A percentile compares a stretch with the other conserved stretches of the same genome.
Evolutionary conservation across 1,140 invertebrate species (phyloP).

Genomic region (Archivesica marissinica): DNA sequence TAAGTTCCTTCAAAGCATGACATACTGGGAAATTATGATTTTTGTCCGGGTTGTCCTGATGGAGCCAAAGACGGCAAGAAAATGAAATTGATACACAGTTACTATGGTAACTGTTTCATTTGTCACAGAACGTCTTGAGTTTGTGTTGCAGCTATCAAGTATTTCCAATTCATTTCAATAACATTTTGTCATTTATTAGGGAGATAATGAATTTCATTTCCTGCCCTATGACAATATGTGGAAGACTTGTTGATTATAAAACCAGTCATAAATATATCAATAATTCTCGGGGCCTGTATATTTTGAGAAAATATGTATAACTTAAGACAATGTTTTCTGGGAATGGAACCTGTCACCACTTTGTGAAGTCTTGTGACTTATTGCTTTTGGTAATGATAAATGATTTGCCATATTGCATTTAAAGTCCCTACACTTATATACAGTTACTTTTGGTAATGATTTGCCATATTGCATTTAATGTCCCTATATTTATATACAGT

Average conservation of each 20-base stretch:
- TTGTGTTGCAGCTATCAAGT: constrained; percentile 55
- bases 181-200: constrained; percentile 65
- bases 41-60: constrained; percentile 47
- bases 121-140: constrained; percentile 63
- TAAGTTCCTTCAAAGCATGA: constrained; percentile 32
- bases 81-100: constrained; percentile 62
- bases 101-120: constrained; percentile 62
- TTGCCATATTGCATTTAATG: too few relatives aligned
- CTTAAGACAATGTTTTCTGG: neutral
- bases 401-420: too few relatives aligned
- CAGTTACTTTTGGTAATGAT: too few relatives aligned
- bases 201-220: constrained; percentile 64
- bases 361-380: too few relatives aligned
- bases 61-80: constrained; percentile 57
- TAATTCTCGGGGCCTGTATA: constrained; percentile 24
- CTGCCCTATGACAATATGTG: constrained; percentile 55
- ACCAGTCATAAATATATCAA: constrained; percentile 52
- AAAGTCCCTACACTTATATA: too few relatives aligned
- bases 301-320: constrained; percentile 32
- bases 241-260: constrained; percentile 56
- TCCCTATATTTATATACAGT: too few relatives aligned
- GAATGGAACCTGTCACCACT: constrained; percentile 26
- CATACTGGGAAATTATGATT: constrained; percentile 46
- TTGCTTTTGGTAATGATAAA: too few relatives aligned
- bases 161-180: constrained; percentile 65